A percentile compares a stretch with the other conserved stretches of the same genome.
These are phyloP conservation scores for Clepsis dumicolana DNA, from an alignment of 2,888 invertebrate genomes.

Conservation along the genomic window DNA sequence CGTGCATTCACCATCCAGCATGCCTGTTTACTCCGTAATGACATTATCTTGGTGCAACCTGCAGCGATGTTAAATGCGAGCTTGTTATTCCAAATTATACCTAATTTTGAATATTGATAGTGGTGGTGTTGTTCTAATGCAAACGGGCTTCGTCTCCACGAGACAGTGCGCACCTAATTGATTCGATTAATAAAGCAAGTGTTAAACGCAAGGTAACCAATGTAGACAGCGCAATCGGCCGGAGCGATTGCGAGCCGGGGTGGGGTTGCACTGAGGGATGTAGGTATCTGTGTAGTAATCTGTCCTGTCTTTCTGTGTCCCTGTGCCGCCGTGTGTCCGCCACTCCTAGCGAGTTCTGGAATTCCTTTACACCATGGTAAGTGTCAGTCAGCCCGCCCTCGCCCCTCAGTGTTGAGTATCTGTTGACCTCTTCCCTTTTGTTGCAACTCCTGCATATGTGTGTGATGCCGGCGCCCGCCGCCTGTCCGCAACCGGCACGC, in stretches of 20 bases:
- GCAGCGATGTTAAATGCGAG: conserved; percentile 48
- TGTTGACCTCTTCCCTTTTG: conserved; percentile 85
- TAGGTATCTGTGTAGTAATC: conserved; percentile 88
- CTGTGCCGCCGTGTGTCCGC: conserved; percentile 90
- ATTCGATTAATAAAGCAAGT: conserved; percentile 69
- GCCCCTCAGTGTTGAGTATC: conserved; percentile 86
- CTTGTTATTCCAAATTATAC: conserved; percentile 47
- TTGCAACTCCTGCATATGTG: conserved; percentile 86
- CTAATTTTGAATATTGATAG: conserved; percentile 54
- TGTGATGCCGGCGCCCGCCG: conserved; percentile 82
- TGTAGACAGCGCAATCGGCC: conserved; percentile 81
- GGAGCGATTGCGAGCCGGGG: conserved; percentile 80
- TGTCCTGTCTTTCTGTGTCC: conserved; percentile 89
- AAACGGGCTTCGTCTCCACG: conserved; percentile 77
- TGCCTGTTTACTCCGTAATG: conserved; percentile 64
- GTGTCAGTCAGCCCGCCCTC: conserved; percentile 90
- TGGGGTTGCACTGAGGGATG: conserved; percentile 86
- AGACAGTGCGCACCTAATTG: conserved; percentile 60
- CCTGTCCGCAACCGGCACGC: conserved; percentile 77
- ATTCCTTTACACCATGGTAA: conserved; percentile 99
- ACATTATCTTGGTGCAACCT: conserved; percentile 72
- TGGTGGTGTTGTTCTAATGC: conserved; percentile 84
- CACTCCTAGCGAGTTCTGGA: conserved; percentile 98
- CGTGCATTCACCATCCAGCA: conserved; percentile 73
- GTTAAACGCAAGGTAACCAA: conserved; percentile 86